These are phyloP conservation scores for Trichechus manatus DNA, from an alignment of 2,113 vertebrate species.

Conservation along the genomic window DNA sequence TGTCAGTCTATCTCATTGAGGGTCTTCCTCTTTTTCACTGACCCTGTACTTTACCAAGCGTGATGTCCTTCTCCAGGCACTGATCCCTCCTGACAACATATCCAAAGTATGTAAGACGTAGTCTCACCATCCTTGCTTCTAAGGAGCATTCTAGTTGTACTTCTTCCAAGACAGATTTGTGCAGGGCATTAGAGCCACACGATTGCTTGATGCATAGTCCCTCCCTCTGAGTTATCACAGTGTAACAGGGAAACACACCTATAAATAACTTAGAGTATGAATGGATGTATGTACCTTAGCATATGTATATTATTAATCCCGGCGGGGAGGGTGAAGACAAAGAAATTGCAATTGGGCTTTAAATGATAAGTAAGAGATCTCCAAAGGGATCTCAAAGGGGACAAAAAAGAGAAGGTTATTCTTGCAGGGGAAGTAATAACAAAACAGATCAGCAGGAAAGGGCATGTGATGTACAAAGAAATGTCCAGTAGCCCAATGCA, in stretches of 20 bases:
- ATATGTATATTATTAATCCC: background rate
- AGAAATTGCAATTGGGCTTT: background rate
- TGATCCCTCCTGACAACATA: too few species aligned
- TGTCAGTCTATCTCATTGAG: too few species aligned
- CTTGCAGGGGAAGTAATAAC: background rate
- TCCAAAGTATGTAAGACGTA: too few species aligned
- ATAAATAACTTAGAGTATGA: background rate
- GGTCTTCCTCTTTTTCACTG: too few species aligned
- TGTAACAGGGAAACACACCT: background rate
- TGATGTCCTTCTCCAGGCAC: too few species aligned
- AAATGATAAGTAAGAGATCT: constrained; percentile 25
- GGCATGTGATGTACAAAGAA: background rate
- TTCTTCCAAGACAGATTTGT: too few species aligned
- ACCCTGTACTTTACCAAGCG: too few species aligned
- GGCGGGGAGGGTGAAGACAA: background rate
- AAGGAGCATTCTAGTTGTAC: too few species aligned
- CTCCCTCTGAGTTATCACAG: background rate
- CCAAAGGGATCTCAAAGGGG: background rate
- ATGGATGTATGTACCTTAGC: background rate
- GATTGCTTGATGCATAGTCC: background rate
- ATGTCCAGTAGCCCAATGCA: rapidly evolving
- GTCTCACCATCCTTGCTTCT: too few species aligned
- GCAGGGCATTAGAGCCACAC: background rate
- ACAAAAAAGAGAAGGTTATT: background rate
- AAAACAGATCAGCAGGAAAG: background rate